These are phyloP conservation scores for Calameuta idolon DNA, from an alignment of 2,888 invertebrate genomes.

Conservation along the genomic window DNA sequence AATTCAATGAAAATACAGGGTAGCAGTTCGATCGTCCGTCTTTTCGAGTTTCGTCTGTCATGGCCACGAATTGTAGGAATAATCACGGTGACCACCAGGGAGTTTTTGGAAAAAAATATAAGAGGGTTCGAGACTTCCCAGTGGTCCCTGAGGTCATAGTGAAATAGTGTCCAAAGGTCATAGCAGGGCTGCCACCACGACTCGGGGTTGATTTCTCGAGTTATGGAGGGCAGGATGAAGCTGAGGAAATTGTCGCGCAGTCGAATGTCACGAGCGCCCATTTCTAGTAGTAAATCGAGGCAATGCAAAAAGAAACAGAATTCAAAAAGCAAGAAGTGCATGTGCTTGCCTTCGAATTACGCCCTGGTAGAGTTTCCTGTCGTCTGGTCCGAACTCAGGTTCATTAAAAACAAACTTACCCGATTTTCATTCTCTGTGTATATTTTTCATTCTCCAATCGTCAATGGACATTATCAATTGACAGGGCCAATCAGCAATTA, in stretches of 20 bases:
- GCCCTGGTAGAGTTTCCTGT: conserved; percentile 75
- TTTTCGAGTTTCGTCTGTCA: conserved; percentile 47
- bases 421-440: neutral
- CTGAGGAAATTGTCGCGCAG: conserved; percentile 40
- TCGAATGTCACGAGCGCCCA: conserved; percentile 39
- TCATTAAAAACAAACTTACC: conserved; percentile 6
- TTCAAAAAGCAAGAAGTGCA: conserved; percentile 68
- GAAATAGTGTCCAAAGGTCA: neutral
- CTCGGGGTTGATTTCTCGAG: conserved; percentile 20
- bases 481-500: conserved; percentile 72
- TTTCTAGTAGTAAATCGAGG: conserved; percentile 37
- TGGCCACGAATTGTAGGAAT: conserved; percentile 39
- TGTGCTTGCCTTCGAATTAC: conserved; percentile 73
- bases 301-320: conserved; percentile 43
- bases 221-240: conserved; percentile 38
- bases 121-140: conserved; percentile 19
- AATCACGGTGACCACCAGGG: conserved; percentile 22
- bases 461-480: neutral
- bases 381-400: conserved; percentile 76
- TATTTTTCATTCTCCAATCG: neutral
- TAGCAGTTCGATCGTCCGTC: conserved; percentile 11
- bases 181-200: conserved; percentile 10
- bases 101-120: conserved; percentile 24
- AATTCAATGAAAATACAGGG: neutral
- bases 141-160: neutral